These are phyloP conservation scores for Dendrocincla fuliginosa DNA, from an alignment of 2,797 vertebrate species.

Conservation along the genomic window DNA sequence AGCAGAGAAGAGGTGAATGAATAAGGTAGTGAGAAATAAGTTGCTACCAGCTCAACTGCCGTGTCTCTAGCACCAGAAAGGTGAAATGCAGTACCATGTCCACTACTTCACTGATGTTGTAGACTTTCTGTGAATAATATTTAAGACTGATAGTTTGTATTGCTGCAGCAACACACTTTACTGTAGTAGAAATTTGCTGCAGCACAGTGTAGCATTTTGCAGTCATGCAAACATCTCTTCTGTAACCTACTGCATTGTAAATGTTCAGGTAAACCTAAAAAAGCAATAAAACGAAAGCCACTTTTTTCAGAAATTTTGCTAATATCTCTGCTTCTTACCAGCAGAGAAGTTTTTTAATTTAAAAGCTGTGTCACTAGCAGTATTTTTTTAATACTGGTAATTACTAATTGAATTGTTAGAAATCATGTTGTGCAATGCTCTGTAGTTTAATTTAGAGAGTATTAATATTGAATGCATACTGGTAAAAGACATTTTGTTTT, in stretches of 20 bases:
- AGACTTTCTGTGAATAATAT: not conserved
- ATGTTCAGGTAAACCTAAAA: not conserved
- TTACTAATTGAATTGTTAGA: not conserved
- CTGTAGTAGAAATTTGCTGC: not conserved
- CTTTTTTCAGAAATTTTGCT: not conserved
- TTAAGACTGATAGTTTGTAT: not conserved
- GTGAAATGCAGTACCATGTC: not conserved
- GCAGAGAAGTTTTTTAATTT: not conserved
- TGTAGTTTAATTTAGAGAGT: not conserved
- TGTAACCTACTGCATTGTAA: not conserved
- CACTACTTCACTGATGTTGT: not conserved
- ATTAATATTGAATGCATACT: not conserved
- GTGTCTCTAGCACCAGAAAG: not conserved
- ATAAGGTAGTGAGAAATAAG: not conserved
- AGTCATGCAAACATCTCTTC: not conserved
- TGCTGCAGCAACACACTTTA: not conserved
- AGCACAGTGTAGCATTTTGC: constrained; percentile 1
- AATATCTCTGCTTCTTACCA: not conserved
- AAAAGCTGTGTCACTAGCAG: not conserved
- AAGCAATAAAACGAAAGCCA: not conserved
- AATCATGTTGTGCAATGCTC: not conserved
- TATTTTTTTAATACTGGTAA: not conserved
- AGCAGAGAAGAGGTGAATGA: not conserved
- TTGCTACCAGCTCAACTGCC: not conserved
- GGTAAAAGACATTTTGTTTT: not conserved